phyloP scores from a whole-genome alignment of 92 coral and sea anemone species.

The Chrysogorgia sp. region DNA sequence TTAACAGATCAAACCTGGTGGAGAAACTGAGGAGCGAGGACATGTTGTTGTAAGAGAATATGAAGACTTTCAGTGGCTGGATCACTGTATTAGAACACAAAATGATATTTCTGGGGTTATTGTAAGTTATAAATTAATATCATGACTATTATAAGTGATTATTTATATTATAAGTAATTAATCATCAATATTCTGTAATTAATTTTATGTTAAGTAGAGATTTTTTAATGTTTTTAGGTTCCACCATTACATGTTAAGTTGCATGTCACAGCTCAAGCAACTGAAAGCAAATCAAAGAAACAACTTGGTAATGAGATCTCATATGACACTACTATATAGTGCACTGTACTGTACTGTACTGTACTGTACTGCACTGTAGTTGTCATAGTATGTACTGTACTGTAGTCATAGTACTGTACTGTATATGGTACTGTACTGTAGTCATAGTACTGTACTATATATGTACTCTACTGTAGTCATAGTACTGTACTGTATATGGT shows the following conservation, averaged over 20 bases:
- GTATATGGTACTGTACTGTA: no score
- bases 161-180: neutral
- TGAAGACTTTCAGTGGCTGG: slow-evolving; percentile 94
- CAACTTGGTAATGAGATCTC: slow-evolving; percentile 65
- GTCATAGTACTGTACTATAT: no score
- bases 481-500: no score
- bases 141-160: neutral
- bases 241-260: slow-evolving; percentile 87
- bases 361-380: no score
- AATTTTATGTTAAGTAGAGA: neutral
- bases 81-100: slow-evolving; percentile 88
- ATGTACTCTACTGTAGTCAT: no score
- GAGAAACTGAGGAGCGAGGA: slow-evolving; percentile 79
- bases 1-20: slow-evolving; percentile 53
- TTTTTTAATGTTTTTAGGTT: slow-evolving; percentile 48
- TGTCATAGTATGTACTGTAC: no score
- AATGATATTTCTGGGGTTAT: slow-evolving; percentile 85
- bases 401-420: no score
- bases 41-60: slow-evolving; percentile 88
- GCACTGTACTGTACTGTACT: neutral
- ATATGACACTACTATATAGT: neutral
- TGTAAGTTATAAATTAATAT: slow-evolving; percentile 72
- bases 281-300: slow-evolving; percentile 92
- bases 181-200: neutral
- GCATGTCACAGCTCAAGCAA: slow-evolving; percentile 81